Conservation (phyloP, 2,113 vertebrate species). For the Istiophorus platypterus region DNA sequence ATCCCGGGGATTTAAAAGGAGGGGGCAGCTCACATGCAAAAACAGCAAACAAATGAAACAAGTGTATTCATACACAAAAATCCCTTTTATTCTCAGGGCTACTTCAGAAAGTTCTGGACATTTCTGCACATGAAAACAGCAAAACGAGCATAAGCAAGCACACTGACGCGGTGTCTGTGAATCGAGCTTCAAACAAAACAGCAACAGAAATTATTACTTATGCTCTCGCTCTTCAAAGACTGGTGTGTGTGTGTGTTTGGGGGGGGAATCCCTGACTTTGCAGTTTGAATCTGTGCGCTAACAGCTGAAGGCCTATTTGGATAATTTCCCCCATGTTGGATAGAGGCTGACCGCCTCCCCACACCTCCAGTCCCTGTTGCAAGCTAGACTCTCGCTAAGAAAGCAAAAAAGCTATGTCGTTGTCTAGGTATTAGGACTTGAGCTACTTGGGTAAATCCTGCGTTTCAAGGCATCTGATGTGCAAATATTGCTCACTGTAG, state of each 20-base stretch:
- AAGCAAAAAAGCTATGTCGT: too few species aligned
- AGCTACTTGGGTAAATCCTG: not conserved
- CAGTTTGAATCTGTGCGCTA: not conserved
- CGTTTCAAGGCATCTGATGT: not conserved
- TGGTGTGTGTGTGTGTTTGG: too few species aligned
- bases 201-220: not conserved
- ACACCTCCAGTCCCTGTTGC: too few species aligned
- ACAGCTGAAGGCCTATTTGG: not conserved
- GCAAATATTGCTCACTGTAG: not conserved
- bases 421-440: not conserved
- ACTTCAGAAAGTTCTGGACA: slow-evolving; percentile 26
- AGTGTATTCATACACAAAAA: slow-evolving; percentile 3
- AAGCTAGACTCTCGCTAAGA: too few species aligned
- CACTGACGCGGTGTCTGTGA: not conserved
- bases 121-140: slow-evolving; percentile 24
- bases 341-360: too few species aligned
- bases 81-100: not conserved
- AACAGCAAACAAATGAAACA: not conserved
- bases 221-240: slow-evolving; percentile 1
- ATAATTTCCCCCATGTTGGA: not conserved
- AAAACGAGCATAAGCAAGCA: too few species aligned
- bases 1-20: not conserved
- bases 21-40: not conserved
- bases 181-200: not conserved
- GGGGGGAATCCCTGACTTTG: not conserved